These are phyloP conservation scores for Sarcophaga rosellei DNA, from an alignment of 2,888 invertebrate species.

Conservation along the genomic window DNA sequence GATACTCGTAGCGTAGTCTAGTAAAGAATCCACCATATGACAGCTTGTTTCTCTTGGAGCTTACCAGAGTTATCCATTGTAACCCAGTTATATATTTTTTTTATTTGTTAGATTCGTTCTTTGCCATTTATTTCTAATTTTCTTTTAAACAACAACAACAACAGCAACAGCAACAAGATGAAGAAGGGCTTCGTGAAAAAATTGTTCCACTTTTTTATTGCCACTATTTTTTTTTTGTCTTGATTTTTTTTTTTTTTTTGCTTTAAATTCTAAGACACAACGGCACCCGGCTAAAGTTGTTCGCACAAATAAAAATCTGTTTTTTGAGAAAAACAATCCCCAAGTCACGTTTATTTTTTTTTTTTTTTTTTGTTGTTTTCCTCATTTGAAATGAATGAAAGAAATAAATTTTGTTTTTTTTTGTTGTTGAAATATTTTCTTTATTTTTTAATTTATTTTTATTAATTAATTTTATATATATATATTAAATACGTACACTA, in stretches of 20 bases:
- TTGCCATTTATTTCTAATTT: constrained; percentile 1
- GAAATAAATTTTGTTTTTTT: constrained; percentile 8
- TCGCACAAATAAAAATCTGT: constrained; percentile 7
- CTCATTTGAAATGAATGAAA: constrained; percentile 10
- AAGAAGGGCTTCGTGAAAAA: constrained; percentile 68
- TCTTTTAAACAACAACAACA: background rate
- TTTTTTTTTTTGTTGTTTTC: background rate
- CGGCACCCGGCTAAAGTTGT: no score
- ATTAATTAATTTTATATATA: constrained; percentile 34
- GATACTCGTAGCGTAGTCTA: constrained; percentile 5
- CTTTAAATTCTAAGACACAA: constrained; percentile 18
- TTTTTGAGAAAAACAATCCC: constrained; percentile 13
- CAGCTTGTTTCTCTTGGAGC: no score
- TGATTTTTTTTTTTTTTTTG: constrained; percentile 21
- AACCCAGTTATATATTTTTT: constrained; percentile 22
- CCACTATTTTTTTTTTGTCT: constrained; percentile 1
- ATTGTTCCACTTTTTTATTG: constrained; percentile 64
- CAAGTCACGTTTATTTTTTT: constrained; percentile 55
- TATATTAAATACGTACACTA: constrained; percentile 35
- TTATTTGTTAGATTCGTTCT: background rate
- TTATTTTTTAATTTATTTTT: constrained; percentile 29
- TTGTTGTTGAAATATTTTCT: constrained; percentile 9
- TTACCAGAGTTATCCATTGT: background rate
- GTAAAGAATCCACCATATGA: background rate
- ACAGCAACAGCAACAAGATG: background rate